Base-by-base conservation (phyloP, 2,797 vertebrate genomes). In the Phalloptychus januarius region DNA sequence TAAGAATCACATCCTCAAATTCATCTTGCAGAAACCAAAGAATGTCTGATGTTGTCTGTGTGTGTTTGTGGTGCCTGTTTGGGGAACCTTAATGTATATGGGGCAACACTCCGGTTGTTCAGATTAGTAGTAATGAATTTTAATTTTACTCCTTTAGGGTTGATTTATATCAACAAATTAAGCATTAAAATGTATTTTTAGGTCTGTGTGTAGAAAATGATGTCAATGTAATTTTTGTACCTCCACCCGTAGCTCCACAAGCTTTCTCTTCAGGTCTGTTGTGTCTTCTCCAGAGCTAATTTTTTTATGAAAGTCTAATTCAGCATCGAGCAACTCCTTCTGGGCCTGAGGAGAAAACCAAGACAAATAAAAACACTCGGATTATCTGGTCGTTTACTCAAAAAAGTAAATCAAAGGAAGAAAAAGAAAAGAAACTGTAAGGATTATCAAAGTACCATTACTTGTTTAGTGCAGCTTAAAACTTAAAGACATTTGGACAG, bases 281-380 rank as follows among this genome's bases (percentile, higher is more conserved):
- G 98, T 99, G 87, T 99, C 98, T 87, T 99, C 98, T 80, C 98
- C 98, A 28, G 98, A 97, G 45, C 96, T 97, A 18, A 98, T 94
- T 75, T 97, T 97, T 92, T 99, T 98, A 71, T 98, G 97, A 75
- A 99, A 97, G 90, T 99, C 98, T 92, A 99, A 91, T 91, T 99
- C 98, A 71, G 97, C 97, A 75, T 99, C 98, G 75, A 99, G 69
- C 79, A 99, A 91, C 31, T 99, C 98, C 83, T 99, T 99, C 88
- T 99, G 98, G 44, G 98, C 97, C 98, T 99, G 86, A 11, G 58
- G 23, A 48, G 11, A 71, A 44, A 8, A 20, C 31, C 0, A 31
- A 8, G 3, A n/a, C 38, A 83, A 83, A 71, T 0, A 1, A 74
- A 23, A 74, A 56, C 16, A 2, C 45, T 18, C 5, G 3, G 20